These are phyloP conservation scores for Drepana arcuata DNA, from an alignment of 1,140 invertebrate species.

Conservation along the genomic window DNA sequence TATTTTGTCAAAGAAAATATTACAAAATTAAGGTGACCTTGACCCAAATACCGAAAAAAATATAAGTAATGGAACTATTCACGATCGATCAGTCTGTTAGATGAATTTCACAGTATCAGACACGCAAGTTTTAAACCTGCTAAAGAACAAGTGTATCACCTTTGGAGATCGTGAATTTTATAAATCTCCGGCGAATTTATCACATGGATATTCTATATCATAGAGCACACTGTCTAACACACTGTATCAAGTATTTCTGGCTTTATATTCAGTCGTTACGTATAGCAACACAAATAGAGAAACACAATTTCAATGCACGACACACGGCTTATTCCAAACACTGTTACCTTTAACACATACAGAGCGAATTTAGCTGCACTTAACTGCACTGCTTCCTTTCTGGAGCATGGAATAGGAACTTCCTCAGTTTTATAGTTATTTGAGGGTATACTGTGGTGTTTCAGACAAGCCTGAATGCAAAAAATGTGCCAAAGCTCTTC, in stretches of 20 bases:
- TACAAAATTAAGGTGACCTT: constrained; percentile 49
- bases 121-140: too few species aligned
- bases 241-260: too few species aligned
- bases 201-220: too few species aligned
- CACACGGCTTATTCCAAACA: constrained; percentile 37
- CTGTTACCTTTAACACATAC: constrained; percentile 14
- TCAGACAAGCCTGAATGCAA: constrained; percentile 94
- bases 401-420: constrained; percentile 37
- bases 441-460: too few species aligned
- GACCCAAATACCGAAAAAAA: constrained; percentile 39
- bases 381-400: constrained; percentile 62
- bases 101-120: too few species aligned
- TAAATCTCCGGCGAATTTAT: too few species aligned
- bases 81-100: too few species aligned
- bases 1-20: constrained; percentile 11
- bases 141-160: too few species aligned
- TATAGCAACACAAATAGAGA: constrained; percentile 1
- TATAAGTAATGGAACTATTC: too few species aligned
- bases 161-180: too few species aligned
- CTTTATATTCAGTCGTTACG: not conserved
- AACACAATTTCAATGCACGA: constrained; percentile 34
- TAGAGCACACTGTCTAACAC: too few species aligned
- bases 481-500: constrained; percentile 90
- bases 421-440: too few species aligned
- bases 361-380: constrained; percentile 39